A percentile compares a stretch with the other conserved stretches of the same genome.
Conservation (phyloP, 1,140 invertebrate species). For the Melitaea cinxia region DNA sequence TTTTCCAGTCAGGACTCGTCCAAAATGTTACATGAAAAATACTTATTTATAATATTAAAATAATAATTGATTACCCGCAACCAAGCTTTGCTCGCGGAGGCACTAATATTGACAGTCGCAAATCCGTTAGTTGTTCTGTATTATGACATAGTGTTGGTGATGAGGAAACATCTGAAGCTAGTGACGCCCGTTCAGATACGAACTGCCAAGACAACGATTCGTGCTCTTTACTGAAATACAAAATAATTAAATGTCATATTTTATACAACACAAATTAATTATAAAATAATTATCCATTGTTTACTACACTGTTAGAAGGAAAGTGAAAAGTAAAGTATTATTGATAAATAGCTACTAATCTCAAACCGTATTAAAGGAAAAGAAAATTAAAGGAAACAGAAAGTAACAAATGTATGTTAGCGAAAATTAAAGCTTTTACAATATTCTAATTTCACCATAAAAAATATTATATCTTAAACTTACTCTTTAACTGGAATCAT, state of each 20-base stretch:
- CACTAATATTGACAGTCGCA: conserved; percentile 84
- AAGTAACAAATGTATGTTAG: no score
- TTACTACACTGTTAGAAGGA: no score
- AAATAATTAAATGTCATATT: background rate
- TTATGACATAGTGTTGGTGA: conserved; percentile 74
- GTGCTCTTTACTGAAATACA: conserved; percentile 78
- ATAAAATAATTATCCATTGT: background rate
- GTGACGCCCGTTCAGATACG: conserved; percentile 82
- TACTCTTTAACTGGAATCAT: conserved; percentile 96
- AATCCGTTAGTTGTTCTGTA: conserved; percentile 74
- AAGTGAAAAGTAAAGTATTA: no score
- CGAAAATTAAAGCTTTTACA: no score
- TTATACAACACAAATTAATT: background rate
- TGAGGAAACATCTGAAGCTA: conserved; percentile 70
- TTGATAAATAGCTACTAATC: no score
- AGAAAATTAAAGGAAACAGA: no score
- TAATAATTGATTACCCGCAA: conserved; percentile 81
- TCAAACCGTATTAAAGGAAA: no score
- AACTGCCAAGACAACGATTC: conserved; percentile 91
- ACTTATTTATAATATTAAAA: no score
- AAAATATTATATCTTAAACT: conserved; percentile 76
- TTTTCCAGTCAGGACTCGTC: no score
- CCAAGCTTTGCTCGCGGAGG: conserved; percentile 86
- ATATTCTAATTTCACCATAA: background rate
- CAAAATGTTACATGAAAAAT: no score